Evolutionary conservation across 1,140 invertebrate genomes (phyloP).

Genomic region (Drosophila hydei): DNA sequence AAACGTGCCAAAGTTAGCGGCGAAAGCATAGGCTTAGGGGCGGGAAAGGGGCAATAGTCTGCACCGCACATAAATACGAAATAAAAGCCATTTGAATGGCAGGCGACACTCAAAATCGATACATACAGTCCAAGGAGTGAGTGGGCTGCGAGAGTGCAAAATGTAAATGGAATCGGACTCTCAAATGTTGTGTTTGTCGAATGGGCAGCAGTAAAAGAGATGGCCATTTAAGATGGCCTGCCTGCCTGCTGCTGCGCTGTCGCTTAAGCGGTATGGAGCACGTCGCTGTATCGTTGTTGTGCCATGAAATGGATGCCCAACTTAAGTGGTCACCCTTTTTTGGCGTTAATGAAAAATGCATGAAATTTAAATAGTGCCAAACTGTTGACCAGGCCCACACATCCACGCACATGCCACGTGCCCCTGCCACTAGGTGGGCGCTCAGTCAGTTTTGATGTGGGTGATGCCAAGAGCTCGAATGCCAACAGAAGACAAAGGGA

Average conservation of each 20-base stretch:
- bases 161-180: conserved; percentile 61
- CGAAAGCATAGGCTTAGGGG: conserved; percentile 17
- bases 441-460: conserved; percentile 17
- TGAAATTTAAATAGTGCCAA: conserved; percentile 80
- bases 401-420: background rate
- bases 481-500: conserved; percentile 1
- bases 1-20: conserved; percentile 66
- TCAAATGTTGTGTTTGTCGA: conserved; percentile 59
- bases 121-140: conserved; percentile 46
- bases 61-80: conserved; percentile 71
- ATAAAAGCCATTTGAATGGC: conserved; percentile 80
- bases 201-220: conserved; percentile 70
- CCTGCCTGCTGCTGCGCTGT: background rate
- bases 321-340: conserved; percentile 57
- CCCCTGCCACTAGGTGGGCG: background rate
- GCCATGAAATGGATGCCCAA: conserved; percentile 35
- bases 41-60: conserved; percentile 39
- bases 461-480: conserved; percentile 31
- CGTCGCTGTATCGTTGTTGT: conserved; percentile 1
- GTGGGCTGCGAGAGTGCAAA: conserved; percentile 34
- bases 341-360: conserved; percentile 76
- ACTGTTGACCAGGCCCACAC: conserved; percentile 60
- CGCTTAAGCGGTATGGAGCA: conserved; percentile 8
- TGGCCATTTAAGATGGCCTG: conserved; percentile 73
- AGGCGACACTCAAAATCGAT: conserved; percentile 82